Evolutionary conservation across 1,140 invertebrate genomes (phyloP), one percentile per base, ranked within the genome.

Genomic region (Ptiloglossa arizonensis): DNA sequence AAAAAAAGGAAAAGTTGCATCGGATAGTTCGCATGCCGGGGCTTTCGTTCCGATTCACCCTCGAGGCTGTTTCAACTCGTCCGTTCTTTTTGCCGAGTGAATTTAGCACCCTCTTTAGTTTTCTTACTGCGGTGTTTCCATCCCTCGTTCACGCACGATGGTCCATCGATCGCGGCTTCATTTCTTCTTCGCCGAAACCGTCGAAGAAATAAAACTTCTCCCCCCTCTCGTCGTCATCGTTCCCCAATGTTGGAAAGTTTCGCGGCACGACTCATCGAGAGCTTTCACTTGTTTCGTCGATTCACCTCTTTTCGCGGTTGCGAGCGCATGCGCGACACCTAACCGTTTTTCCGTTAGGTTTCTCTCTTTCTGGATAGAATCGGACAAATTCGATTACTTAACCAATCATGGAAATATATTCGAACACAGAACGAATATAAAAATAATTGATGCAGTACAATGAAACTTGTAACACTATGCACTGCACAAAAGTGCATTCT

Each of bases 41-140:
- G 29, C 11, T 69, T 38, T 57, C 41, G 52, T 69, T 59, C 41
- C 24, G 54, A 69, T 74, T 74, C 62, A 75, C 62, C 62, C 77
- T 38, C 38, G 59, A 56, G 68, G 29, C 44, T 29, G 29, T 56
- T 64, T 73, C 77, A 24, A 38, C 62, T 59, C 24, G 24, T 22
- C 32, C 22, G 44, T 68, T 67, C 74, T 67, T 52, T 57, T 52
- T 15, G 44, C n/a, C 38, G 6, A 19, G 41, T 62, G 38, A 76
- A 57, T 79, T 75, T 59, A 68, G 22, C 73, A 67, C 71, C 35
- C 73, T 57, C 56, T 75, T 73, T 48, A 68, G 52, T 46, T 69
- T 56, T 27, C 41, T 69, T 48, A 59, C 73, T 22, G 38, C 19
- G 29, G 22, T 38, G 15, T n/a, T 5, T 15, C 6, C 15, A 0